Conservation (phyloP, 92 coral and sea anemone species). For the Epizoanthus illoricatus region DNA sequence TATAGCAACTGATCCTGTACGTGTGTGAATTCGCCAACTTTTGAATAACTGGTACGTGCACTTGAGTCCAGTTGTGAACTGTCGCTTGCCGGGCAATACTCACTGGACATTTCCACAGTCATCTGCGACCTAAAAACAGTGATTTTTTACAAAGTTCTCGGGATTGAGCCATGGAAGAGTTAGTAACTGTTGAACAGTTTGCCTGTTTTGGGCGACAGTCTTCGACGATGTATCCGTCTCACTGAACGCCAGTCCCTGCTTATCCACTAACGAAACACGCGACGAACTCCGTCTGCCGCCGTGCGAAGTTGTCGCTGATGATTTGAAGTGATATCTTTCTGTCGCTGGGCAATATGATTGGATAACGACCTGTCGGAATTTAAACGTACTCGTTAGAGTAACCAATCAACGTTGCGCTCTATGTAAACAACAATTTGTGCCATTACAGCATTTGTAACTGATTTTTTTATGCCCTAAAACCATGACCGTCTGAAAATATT, state of each 20-base stretch:
- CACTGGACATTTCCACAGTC: conserved; percentile 28
- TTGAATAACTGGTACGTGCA: conserved; percentile 11
- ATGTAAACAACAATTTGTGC: conserved; percentile 53
- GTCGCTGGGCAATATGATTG: conserved; percentile 61
- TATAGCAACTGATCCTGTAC: conserved; percentile 34
- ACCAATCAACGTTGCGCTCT: conserved; percentile 59
- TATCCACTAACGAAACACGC: conserved; percentile 53
- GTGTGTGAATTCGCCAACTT: conserved; percentile 22
- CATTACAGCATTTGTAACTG: conserved; percentile 63
- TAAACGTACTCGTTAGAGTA: conserved; percentile 61
- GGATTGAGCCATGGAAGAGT: neutral
- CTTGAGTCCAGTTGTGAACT: conserved; percentile 9
- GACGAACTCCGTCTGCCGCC: conserved; percentile 64
- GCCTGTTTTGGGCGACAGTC: neutral
- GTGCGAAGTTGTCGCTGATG: conserved; percentile 78
- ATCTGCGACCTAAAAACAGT: conserved; percentile 5
- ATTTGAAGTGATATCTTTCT: conserved; percentile 61
- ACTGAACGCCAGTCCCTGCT: conserved; percentile 3
- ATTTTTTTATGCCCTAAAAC: neutral
- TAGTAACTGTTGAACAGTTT: neutral
- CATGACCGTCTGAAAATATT: neutral
- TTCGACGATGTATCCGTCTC: conserved; percentile 5
- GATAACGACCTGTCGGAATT: conserved; percentile 82
- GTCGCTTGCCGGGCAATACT: conserved; percentile 7
- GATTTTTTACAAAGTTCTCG: neutral